Percentiles rank a stretch among this genome's conserved stretches.
Evolutionary conservation across 2,113 vertebrate genomes (phyloP).

Genomic region (Vulpes vulpes): DNA sequence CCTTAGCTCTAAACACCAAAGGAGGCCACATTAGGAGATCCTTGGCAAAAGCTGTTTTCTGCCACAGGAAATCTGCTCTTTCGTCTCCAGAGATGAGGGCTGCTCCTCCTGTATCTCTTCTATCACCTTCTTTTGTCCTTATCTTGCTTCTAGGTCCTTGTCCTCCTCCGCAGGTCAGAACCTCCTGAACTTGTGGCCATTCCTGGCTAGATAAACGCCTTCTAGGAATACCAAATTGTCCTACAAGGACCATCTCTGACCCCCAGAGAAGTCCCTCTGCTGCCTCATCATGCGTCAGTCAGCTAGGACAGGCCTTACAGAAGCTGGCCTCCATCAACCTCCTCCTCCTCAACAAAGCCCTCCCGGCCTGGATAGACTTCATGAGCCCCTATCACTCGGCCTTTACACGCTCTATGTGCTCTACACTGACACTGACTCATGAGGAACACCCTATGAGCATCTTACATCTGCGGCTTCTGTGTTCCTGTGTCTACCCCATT

Average conservation of each 20-base stretch:
- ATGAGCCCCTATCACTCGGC: neutral
- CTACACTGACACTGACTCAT: neutral
- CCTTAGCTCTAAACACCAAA: neutral
- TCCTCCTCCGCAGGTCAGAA: neutral
- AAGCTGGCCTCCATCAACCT: neutral
- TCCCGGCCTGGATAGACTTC: neutral
- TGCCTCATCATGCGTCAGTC: neutral
- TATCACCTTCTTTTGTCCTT: neutral
- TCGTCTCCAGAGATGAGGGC: neutral
- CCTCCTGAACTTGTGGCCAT: neutral
- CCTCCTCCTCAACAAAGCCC: constrained; percentile 10
- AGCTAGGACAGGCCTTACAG: neutral
- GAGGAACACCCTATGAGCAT: neutral
- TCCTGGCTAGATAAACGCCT: neutral
- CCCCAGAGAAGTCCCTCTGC: neutral
- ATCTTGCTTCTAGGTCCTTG: neutral
- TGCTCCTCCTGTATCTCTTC: neutral
- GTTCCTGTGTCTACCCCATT: constrained; percentile 18
- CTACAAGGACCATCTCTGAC: neutral
- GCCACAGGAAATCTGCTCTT: neutral
- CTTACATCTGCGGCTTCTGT: constrained; percentile 7
- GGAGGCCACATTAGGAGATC: neutral
- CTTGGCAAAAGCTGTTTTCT: neutral
- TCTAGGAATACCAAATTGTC: neutral
- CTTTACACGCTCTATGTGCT: neutral